Evolutionary conservation across 2,113 vertebrate species (phyloP).

Genomic region (Lophius piscatorius): DNA sequence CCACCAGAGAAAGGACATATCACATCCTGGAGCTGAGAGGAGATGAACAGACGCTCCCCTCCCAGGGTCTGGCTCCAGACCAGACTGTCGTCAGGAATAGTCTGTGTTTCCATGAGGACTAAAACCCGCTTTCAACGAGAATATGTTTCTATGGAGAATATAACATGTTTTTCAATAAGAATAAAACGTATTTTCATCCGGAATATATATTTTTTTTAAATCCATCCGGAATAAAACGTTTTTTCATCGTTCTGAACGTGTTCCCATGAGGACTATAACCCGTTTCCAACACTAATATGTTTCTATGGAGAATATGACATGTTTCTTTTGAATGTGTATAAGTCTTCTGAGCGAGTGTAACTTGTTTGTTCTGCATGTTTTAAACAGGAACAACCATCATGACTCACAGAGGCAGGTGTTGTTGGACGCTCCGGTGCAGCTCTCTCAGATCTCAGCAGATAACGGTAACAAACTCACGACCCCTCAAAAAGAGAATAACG

Average conservation of each 20-base stretch:
- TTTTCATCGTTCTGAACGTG: background rate
- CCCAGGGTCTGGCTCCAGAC: too few species aligned
- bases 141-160: background rate
- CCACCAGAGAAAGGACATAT: too few species aligned
- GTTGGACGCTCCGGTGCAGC: conserved; percentile 92
- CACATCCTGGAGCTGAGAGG: too few species aligned
- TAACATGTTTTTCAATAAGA: accelerated
- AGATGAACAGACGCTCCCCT: too few species aligned
- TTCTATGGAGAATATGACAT: too few species aligned
- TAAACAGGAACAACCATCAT: conserved; percentile 65
- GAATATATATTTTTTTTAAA: too few species aligned
- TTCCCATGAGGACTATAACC: too few species aligned
- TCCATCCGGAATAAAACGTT: background rate
- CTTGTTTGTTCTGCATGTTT: background rate
- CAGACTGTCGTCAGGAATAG: background rate
- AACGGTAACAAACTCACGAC: conserved; percentile 71
- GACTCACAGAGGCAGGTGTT: conserved; percentile 81
- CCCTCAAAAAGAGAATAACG: too few species aligned
- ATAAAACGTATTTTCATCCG: background rate
- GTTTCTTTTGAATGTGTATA: too few species aligned
- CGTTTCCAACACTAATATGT: too few species aligned
- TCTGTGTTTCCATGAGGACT: background rate
- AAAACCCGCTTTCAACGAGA: background rate
- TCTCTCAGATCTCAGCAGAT: conserved; percentile 90
- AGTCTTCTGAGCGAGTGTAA: too few species aligned